A percentile compares a stretch with the other conserved stretches of the same genome.
These are phyloP conservation scores for Acanthopleura granulata DNA, from an alignment of 2,888 invertebrate genomes.

Conservation along the genomic window DNA sequence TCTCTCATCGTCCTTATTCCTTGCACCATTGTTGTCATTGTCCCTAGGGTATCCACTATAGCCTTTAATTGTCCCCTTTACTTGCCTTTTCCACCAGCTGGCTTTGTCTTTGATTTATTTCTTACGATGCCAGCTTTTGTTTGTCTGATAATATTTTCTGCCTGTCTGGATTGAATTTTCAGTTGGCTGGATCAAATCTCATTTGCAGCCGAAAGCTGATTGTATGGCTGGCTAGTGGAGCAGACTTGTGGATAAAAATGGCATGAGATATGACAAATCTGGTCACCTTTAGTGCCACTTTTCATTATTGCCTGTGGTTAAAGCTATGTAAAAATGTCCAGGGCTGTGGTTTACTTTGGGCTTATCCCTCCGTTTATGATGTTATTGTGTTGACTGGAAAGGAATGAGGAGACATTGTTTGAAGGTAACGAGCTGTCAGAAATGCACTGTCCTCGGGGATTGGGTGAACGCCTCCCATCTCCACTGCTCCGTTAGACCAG, in stretches of 20 bases:
- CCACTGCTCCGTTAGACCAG: not conserved
- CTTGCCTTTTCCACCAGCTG: not conserved
- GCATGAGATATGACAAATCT: too few relatives aligned
- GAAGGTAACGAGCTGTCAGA: conserved; percentile 15
- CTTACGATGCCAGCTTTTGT: not conserved
- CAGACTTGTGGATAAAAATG: too few relatives aligned
- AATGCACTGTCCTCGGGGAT: not conserved
- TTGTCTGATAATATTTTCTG: conserved; percentile 10
- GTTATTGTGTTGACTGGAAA: not conserved
- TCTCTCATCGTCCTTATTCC: not conserved
- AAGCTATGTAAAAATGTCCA: too few relatives aligned
- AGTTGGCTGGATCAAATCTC: conserved; percentile 13
- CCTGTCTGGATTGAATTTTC: conserved; percentile 12
- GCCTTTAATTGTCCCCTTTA: not conserved
- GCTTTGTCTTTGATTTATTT: conserved; percentile 17
- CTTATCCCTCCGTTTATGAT: not conserved
- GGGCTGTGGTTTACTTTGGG: not conserved
- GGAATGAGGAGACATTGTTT: conserved; percentile 7
- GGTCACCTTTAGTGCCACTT: not conserved
- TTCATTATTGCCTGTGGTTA: not conserved
- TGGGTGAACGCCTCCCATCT: conserved; percentile 1
- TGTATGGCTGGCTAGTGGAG: not conserved
- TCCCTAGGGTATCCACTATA: not conserved
- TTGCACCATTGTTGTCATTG: not conserved
- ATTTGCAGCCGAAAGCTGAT: conserved; percentile 11